Evolutionary conservation across 2,888 invertebrate genomes (phyloP).

Genomic region (Uloborus plumipes): DNA sequence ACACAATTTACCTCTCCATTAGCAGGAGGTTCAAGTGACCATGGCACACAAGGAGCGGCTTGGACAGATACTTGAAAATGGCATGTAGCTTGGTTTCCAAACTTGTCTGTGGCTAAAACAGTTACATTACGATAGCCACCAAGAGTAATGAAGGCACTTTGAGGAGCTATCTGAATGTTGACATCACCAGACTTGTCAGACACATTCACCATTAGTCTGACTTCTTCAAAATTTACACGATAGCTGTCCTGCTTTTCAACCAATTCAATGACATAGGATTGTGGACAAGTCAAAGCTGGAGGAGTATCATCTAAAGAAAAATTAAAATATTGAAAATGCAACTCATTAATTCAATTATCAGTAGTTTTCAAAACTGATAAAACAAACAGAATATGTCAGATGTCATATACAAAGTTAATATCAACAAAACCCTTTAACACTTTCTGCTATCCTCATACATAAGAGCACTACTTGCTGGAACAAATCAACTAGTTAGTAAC

Average conservation of each 20-base stretch:
- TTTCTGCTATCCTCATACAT: no score
- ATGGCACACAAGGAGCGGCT: conserved; percentile 93
- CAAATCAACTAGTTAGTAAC: no score
- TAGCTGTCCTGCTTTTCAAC: conserved; percentile 91
- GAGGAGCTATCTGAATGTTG: conserved; percentile 79
- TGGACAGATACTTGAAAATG: conserved; percentile 94
- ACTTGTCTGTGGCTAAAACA: conserved; percentile 87
- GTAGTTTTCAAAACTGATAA: neutral
- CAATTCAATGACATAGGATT: conserved; percentile 92
- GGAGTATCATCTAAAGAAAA: conserved; percentile 83
- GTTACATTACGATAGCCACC: conserved; percentile 76
- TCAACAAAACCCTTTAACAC: no score
- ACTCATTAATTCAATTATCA: neutral
- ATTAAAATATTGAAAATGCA: neutral
- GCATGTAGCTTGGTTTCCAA: conserved; percentile 89
- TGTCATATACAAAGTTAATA: no score
- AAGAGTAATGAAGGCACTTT: conserved; percentile 82
- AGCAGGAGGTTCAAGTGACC: conserved; percentile 90
- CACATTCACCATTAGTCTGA: conserved; percentile 84
- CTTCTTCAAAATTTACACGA: conserved; percentile 91
- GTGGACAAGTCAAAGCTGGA: conserved; percentile 89
- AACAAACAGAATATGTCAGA: neutral
- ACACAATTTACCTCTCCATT: conserved; percentile 90
- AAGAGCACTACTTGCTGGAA: no score
- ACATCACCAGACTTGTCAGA: conserved; percentile 92